Evolutionary conservation across 2,888 invertebrate genomes (phyloP).

Genomic region (Brenthis daphne): DNA sequence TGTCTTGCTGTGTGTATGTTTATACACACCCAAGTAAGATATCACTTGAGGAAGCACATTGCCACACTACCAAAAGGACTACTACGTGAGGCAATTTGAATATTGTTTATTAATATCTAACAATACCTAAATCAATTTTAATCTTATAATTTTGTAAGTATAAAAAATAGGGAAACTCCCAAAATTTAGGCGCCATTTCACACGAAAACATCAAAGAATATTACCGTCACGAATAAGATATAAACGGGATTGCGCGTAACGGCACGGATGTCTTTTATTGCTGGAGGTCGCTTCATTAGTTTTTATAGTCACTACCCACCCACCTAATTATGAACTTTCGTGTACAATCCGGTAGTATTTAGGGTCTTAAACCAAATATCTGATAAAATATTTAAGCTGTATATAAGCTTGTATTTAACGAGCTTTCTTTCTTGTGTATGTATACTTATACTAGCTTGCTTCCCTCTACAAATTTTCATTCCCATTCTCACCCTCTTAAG

Average conservation of each 20-base stretch:
- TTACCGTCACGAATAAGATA: conserved; percentile 30
- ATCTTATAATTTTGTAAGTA: background rate
- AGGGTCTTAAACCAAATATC: conserved; percentile 27
- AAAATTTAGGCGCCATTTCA: background rate
- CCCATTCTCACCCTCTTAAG: too few relatives aligned
- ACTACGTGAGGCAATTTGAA: too few relatives aligned
- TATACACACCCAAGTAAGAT: too few relatives aligned
- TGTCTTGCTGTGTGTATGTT: too few relatives aligned
- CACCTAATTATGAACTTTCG: conserved; percentile 58
- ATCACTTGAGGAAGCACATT: too few relatives aligned
- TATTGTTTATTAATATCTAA: too few relatives aligned
- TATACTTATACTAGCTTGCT: too few relatives aligned
- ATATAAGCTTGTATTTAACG: too few relatives aligned
- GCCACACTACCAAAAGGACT: too few relatives aligned
- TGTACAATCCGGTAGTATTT: conserved; percentile 16
- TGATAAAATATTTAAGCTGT: conserved; percentile 15
- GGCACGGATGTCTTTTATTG: conserved; percentile 59
- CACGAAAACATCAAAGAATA: conserved; percentile 16
- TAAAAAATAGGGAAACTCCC: background rate
- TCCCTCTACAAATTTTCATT: too few relatives aligned
- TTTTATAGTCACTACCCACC: conserved; percentile 58
- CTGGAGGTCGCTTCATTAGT: conserved; percentile 60
- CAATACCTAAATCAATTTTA: too few relatives aligned
- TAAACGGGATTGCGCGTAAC: conserved; percentile 50
- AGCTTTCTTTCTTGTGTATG: too few relatives aligned